Base-by-base conservation (phyloP, 2,797 vertebrate species). In the Halcyon chelicuti region DNA sequence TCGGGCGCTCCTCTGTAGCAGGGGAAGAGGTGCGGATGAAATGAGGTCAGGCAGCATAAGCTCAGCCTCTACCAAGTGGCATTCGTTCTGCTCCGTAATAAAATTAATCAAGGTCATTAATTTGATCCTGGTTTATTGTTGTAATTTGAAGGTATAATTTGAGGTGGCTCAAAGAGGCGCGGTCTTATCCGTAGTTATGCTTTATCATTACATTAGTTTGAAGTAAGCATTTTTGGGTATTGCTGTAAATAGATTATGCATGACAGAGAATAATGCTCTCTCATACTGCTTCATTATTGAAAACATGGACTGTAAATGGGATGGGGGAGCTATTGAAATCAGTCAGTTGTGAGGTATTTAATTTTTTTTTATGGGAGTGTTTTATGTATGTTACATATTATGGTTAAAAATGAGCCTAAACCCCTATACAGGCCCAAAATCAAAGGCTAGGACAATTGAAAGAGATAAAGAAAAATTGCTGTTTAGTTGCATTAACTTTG, bases 61-160 rank as follows among this genome's bases (percentile, higher is more conserved):
- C 63, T 76, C 71, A 91, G 51, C 71, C 58, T 6, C 6, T 40
- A 47, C 68, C 0, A 18, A 87, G 80, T 8, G 6, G 63, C 0
- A 0, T 76, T 92, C 0, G 0, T 81, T 93, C 68, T 3, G 5
- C 79, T 96, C 83, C 7, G 0, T 91, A 80, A 88, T 62, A 91
- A 96, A 95, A 92, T 93, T 96, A 90, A 96, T 90, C 83, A 78
- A 88, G 86, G 83, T 70, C 66, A 21, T 88, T 92, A 90, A 93
- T 96, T 93, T 79, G 74, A 86, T 88, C 74, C 80, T 63, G 63
- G 72, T 93, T 95, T 81, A 92, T 79, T 92, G 89, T 90, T 88
- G 72, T 63, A 71, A 94, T 93, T 76, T 60, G 91, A 91, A 93
- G 55, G 70, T 91, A 16, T 81, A 86, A 94, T 93, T 92, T 82